Evolutionary conservation across 1,140 invertebrate species (phyloP), one percentile per base, ranked within the genome.

Genomic region (Drosophila yakuba): DNA sequence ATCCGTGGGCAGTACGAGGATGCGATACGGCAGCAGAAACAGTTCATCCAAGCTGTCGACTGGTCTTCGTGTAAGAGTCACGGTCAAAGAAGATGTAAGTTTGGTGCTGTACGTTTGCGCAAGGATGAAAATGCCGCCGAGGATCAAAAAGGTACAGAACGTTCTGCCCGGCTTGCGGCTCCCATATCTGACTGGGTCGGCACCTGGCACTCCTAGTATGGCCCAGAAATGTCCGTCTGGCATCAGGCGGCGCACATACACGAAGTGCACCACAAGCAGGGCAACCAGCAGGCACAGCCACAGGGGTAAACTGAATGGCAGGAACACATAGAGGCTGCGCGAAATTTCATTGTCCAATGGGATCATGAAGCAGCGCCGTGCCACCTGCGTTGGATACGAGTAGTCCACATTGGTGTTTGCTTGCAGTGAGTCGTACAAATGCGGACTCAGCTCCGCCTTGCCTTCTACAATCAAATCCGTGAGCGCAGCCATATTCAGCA

Each of bases 301-400:
- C 0, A 84, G 25, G 4, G 44, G 8, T 20, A 36, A 2, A 11
- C 57, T 50, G 7, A 88, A 62, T 1, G 84, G 80, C 54, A 71
- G 41, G 0, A 80, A 54, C 0, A 83, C 45, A 25, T 80, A 84
- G 1, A 84, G 15, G 1, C 51, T 58, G 11, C 64, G 47, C 3
- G 80, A 59, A 15, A 84, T 66, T 2, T 47, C 43, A 17, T 73
- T 51, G 11, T 47, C 35, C 36, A 61, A 15, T 0, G 84, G 84
- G 6, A 89, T 6, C 85, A 90, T 84, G 28, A 89, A 84, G 32
- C 84, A 90, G 1, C 85, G 68, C 0, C 36, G 43, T 32, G 67
- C 25, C 25, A 90, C 32, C 7, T 47, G 25, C 8, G 51, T 54
- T 1, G 84, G 77, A 67, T 89, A 89, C 4, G 85, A 80, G 50